These are phyloP conservation scores for Phalacrocorax pelagicus DNA, from an alignment of 2,113 vertebrate genomes.

Conservation along the genomic window DNA sequence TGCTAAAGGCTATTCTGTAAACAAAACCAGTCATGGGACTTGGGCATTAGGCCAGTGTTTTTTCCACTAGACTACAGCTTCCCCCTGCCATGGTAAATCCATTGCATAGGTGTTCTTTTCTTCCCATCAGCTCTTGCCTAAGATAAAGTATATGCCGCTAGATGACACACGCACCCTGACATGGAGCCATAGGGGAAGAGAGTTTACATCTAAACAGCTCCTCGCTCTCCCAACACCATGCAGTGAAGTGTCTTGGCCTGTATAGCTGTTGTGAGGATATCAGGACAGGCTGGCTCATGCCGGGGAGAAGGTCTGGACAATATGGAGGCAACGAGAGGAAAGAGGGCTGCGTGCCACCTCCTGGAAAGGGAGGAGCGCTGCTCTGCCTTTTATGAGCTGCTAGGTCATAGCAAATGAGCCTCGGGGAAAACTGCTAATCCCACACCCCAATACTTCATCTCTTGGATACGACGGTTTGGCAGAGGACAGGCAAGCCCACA, in stretches of 20 bases:
- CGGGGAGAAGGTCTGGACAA: neutral
- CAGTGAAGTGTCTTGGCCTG: neutral
- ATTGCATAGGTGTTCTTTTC: neutral
- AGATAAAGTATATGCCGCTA: neutral
- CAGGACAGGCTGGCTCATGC: neutral
- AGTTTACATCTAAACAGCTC: neutral
- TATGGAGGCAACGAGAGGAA: neutral
- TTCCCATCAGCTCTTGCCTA: neutral
- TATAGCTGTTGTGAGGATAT: neutral
- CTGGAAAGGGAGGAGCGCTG: neutral
- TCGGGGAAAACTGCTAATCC: neutral
- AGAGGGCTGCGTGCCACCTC: neutral
- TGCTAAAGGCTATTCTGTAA: neutral
- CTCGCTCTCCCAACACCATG: neutral
- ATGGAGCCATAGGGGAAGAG: neutral
- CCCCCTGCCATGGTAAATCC: neutral
- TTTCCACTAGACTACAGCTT: neutral
- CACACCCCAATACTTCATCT: neutral
- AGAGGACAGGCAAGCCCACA: neutral
- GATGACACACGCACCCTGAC: neutral
- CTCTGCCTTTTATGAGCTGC: neutral
- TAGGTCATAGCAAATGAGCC: neutral
- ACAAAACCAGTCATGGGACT: neutral
- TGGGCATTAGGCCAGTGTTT: neutral
- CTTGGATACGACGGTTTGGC: neutral